Base-by-base conservation (phyloP, 1,140 invertebrate genomes). In the Drepana arcuata region DNA sequence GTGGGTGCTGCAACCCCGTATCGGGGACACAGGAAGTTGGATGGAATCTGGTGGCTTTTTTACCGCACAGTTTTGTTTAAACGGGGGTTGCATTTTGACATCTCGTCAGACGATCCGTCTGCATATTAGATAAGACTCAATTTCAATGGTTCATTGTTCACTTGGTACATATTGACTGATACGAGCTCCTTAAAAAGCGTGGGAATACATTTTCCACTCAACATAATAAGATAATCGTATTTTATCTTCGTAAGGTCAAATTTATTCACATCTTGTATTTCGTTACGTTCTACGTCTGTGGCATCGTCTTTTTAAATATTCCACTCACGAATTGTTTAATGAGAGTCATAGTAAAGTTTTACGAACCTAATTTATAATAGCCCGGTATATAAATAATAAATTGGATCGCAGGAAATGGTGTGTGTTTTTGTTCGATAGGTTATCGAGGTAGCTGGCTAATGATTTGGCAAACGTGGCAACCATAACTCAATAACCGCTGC, bases 31-130 rank as follows among this genome's bases (percentile, higher is more conserved):
- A 82, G 77, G 77, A 82, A 78, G 74, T 77, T 44, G 43, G 51
- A 62, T 53, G 61, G 71, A 78, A 79, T 82, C 77, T 81, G 77
- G 73, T 70, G 60, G 69, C 48, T 67, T 78, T 77, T 71, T 77
- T 77, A 64, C 54, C 56, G 37, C 45, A 26, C 42, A 34, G 36
- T 48, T 69, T 62, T 78, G 61, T 77, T 67, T 74, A 63, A 67
- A 62, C 59, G 56, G 59, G 61, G 66, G 74, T 64, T 60, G 46
- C 48, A 56, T 64, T 63, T 62, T 70, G 59, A 65, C 63, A 62
- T 57, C 46, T 43, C 26, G 34, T 62, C 60, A 79, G 65, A 63
- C 65, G 43, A 29, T 62, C 55, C 47, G 61, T 70, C 66, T 63
- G 44, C 42, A 10, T 31, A 31, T 27, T 33, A 68, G 69, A 74